A percentile compares a stretch with the other conserved stretches of the same genome.
Evolutionary conservation across 2,888 invertebrate genomes (phyloP).

Genomic region (Cactoblastis cactorum): DNA sequence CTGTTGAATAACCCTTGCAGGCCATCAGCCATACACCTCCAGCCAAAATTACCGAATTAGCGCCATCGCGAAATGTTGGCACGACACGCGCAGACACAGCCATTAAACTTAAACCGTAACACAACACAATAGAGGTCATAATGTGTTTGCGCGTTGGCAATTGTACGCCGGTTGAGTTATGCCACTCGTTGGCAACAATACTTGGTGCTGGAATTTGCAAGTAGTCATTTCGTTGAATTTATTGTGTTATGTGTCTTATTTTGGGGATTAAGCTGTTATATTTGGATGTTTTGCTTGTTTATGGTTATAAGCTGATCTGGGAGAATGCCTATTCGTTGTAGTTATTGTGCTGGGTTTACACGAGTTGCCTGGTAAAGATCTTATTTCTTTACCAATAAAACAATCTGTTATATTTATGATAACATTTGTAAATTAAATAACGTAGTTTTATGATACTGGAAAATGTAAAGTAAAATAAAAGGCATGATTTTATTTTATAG

Average conservation of each 20-base stretch:
- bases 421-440: no score
- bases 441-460: no score
- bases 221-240: slow-evolving; percentile 6
- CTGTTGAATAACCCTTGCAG: neutral
- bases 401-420: no score
- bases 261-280: slow-evolving; percentile 20
- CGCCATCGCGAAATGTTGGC: neutral
- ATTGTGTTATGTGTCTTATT: slow-evolving; percentile 17
- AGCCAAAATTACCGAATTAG: slow-evolving; percentile 5
- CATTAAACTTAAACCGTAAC: neutral
- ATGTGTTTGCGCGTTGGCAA: neutral
- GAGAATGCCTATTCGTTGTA: no score
- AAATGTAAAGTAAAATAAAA: no score
- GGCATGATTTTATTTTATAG: no score
- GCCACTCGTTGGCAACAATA: slow-evolving; percentile 8
- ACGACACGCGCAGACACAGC: neutral
- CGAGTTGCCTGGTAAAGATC: no score
- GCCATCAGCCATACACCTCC: neutral
- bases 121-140: neutral
- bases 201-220: slow-evolving; percentile 5
- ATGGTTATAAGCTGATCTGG: slow-evolving; percentile 9
- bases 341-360: no score
- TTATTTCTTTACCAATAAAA: no score
- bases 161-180: neutral
- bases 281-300: slow-evolving; percentile 19